phyloP scores from a whole-genome alignment of 2,888 invertebrate species.

The Dendrolimus pini region DNA sequence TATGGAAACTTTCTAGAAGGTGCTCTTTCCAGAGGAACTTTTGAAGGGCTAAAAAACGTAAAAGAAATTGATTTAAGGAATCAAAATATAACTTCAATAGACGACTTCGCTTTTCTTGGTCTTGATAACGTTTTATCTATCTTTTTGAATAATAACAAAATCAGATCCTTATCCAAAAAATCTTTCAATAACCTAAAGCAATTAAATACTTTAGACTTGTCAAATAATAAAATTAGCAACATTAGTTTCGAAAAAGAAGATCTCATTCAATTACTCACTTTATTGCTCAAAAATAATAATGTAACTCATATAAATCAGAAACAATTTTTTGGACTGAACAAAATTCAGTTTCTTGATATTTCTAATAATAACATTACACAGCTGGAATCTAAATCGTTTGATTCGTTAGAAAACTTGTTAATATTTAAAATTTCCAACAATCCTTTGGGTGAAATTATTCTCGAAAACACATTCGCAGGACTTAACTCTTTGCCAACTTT shows the following conservation, averaged over 20 bases:
- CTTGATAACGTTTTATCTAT: conserved; percentile 27
- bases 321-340: conserved; percentile 28
- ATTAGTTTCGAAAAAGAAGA: conserved; percentile 39
- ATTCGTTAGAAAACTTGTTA: conserved; percentile 28
- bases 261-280: conserved; percentile 28
- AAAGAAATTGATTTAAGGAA: conserved; percentile 33
- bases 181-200: conserved; percentile 32
- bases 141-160: conserved; percentile 38
- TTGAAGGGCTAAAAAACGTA: conserved; percentile 38
- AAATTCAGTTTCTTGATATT: conserved; percentile 40
- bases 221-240: conserved; percentile 37
- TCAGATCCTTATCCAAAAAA: conserved; percentile 26
- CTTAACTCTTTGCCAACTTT: conserved; percentile 37
- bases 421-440: conserved; percentile 43
- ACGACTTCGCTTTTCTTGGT: conserved; percentile 43
- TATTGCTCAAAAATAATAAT: conserved; percentile 36
- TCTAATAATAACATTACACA: conserved; percentile 42
- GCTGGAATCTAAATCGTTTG: conserved; percentile 36
- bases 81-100: conserved; percentile 35
- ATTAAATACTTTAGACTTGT: conserved; percentile 38
- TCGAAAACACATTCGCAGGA: conserved; percentile 39
- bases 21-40: too few species aligned
- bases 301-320: conserved; percentile 32
- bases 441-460: conserved; percentile 33
- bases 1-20: too few species aligned